Base-by-base conservation (phyloP, 2,888 invertebrate genomes). In the Antitype chi region DNA sequence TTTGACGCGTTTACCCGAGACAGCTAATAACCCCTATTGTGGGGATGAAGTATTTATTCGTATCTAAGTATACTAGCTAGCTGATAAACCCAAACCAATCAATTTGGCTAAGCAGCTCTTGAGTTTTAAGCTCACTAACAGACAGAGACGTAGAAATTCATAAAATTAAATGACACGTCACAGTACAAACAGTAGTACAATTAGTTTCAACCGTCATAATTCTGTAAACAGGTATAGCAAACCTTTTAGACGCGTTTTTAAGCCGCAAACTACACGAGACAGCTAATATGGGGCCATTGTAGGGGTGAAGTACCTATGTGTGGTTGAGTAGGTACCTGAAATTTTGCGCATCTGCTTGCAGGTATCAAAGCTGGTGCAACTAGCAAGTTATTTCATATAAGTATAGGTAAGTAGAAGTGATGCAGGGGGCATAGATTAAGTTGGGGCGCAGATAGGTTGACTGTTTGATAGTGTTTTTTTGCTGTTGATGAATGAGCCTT, bases 241-340 rank as follows among this genome's bases (percentile, higher is more conserved):
- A 66, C 17, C 38, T 70, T 75, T 73, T 62, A 60, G 47, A 62
- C 64, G 74, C 70, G 17, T 74, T 78, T 76, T 81, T 75, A 84
- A 79, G 81, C 74, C 62, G 62, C 57, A 53, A 74, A 74, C 80
- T 69, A 73, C 69, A 20, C 55, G n/a, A 83, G 76, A 76, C 84
- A 67, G 84, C 83, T 84, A 84, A 84, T 84, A 84, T 84, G 69
- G 43, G 69, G 49, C 70, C 52, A 77, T 77, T 75, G 74, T 77
- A 17, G n/a, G 68, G 60, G 59, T n/a, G 57, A 32, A 55, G 64
- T 66, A 49, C 59, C 52, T 64, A 32, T 55, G 80, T 73, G 71
- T 59, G 76, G 73, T 28, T 76, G 20, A 68, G 53, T 64, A 72
- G 79, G 76, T 76, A 81, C 74, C 74, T 82, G 60, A 74, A 86